Evolutionary conservation across 2,113 vertebrate genomes (phyloP), one percentile per base, ranked within the genome.

Genomic region (Pseudorasbora parva): DNA sequence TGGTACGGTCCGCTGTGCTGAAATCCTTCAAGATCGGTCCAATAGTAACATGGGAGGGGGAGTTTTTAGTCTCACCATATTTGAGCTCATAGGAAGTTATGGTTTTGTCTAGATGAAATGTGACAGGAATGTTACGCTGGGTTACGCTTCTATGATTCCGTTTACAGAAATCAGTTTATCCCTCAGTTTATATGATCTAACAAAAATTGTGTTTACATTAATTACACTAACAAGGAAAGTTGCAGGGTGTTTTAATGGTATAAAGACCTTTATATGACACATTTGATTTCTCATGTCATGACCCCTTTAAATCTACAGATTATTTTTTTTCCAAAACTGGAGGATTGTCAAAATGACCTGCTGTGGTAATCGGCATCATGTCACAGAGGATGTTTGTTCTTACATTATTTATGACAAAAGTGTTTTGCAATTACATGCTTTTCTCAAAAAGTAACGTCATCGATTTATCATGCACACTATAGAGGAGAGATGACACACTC

Each of bases 1-100:
- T 98, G 97, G 98, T 99, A 95, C 90, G 93, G 95, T 79, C 76
- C 43, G 4, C 75, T 59, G 2, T 25, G 49, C 56, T 59, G 1
- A 54, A 41, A 33, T 49, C 7, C 37, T 25, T n/a, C 45, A 45
- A 60, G 3, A n/a, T 49, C 23, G n/a, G 0, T 27, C 14, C 37
- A 83, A 12, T 41, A 57, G 4, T 30, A 8, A 1, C 56, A 43
- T 59, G 19, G 45, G 1, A 68, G 79, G 27, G n/a, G 74, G 51
- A 56, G 51, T 37, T 78, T 33, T 37, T 54, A 76, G 49, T 76
- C 9, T 37, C 27, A 5, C 25, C n/a, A 3, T n/a, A 25, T 56
- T 75, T n/a, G 19, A 56, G 17, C 9, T n/a, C 11, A 33, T 41
- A 19, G 54, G 23, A 23, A 57, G 11, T 21, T 59, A 21, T 41